Evolutionary conservation across 2,888 invertebrate genomes (phyloP).

Genomic region (Macrostomum cliftonense): DNA sequence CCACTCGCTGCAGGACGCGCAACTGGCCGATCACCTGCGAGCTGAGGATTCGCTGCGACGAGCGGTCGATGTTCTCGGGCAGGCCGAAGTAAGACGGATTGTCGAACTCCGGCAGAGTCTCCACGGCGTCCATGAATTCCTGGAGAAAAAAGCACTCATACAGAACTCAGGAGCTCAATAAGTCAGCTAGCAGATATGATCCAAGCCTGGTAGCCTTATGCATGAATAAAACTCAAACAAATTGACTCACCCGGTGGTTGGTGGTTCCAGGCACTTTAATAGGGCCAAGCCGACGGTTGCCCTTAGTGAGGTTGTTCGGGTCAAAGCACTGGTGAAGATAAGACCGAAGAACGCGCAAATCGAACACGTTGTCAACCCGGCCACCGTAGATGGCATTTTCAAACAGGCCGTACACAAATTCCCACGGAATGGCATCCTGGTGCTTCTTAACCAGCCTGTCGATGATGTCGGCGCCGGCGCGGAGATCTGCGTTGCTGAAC

Average conservation of each 20-base stretch:
- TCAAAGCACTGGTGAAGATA: constrained; percentile 45
- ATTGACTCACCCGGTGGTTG: constrained; percentile 39
- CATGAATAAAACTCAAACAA: no score
- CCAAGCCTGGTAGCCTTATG: no score
- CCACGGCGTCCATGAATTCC: constrained; percentile 51
- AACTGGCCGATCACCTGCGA: constrained; percentile 47
- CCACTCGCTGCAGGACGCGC: constrained; percentile 40
- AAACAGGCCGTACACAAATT: constrained; percentile 55
- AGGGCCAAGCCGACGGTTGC: constrained; percentile 46
- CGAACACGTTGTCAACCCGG: constrained; percentile 58
- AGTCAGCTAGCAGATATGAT: no score
- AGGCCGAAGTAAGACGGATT: constrained; percentile 58
- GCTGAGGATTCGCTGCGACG: constrained; percentile 56
- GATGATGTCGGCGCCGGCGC: constrained; percentile 52
- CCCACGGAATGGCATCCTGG: constrained; percentile 45
- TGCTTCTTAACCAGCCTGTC: constrained; percentile 32
- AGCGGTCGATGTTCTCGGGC: constrained; percentile 64
- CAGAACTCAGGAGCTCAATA: no score
- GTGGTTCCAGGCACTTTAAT: constrained; percentile 44
- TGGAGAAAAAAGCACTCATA: constrained; percentile 24
- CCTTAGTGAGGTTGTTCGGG: constrained; percentile 31
- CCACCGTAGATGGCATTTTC: constrained; percentile 68
- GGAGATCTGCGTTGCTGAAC: constrained; percentile 61
- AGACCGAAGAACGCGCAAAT: constrained; percentile 49
- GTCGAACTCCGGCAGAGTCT: constrained; percentile 53